These are phyloP conservation scores for Euplexia lucipara DNA, from an alignment of 2,888 invertebrate genomes.

Conservation along the genomic window DNA sequence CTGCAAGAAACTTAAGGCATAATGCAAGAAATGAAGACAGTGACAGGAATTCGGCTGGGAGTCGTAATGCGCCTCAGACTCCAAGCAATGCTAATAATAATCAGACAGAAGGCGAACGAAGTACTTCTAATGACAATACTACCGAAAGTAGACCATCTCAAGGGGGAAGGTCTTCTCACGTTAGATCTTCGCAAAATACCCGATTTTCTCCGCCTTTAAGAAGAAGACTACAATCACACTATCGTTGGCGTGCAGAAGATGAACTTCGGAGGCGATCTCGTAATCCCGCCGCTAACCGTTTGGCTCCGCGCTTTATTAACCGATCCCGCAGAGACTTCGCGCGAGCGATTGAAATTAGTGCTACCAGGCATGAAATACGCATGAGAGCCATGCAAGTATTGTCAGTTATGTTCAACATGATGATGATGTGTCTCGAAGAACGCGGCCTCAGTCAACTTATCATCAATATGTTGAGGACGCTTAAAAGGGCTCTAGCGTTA, in stretches of 20 bases:
- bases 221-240: conserved; percentile 75
- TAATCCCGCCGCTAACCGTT: conserved; percentile 71
- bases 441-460: conserved; percentile 86
- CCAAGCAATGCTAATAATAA: conserved; percentile 57
- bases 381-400: conserved; percentile 88
- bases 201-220: conserved; percentile 74
- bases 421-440: conserved; percentile 89
- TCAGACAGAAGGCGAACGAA: conserved; percentile 63
- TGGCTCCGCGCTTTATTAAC: conserved; percentile 74
- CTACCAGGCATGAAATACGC: conserved; percentile 87
- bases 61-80: conserved; percentile 59
- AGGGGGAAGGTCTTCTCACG: conserved; percentile 62
- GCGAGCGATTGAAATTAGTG: conserved; percentile 83
- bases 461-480: conserved; percentile 84
- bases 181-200: conserved; percentile 68
- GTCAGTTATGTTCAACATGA: conserved; percentile 89
- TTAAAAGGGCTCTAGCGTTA: conserved; percentile 86
- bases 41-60: conserved; percentile 66
- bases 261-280: conserved; percentile 79
- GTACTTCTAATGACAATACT: conserved; percentile 62
- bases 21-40: conserved; percentile 70
- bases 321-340: conserved; percentile 80
- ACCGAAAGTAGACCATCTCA: conserved; percentile 60
- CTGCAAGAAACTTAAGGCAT: conserved; percentile 64
- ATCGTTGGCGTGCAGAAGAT: conserved; percentile 82